Evolutionary conservation across 2,888 invertebrate species (phyloP).

Genomic region (Mellilla xanthometata): DNA sequence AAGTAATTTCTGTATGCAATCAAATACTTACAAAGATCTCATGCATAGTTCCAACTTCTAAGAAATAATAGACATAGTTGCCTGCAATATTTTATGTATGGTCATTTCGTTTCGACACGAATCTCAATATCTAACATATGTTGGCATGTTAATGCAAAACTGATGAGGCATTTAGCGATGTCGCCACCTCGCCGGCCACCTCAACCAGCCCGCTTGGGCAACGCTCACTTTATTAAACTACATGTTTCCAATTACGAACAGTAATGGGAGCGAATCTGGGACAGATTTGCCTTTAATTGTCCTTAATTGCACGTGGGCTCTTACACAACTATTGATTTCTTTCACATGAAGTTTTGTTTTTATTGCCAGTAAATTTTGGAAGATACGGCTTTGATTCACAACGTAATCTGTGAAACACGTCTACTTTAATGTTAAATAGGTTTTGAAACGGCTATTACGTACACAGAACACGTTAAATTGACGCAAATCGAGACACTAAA

Average conservation of each 20-base stretch:
- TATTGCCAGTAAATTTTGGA: slow-evolving; percentile 3
- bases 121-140: slow-evolving; percentile 13
- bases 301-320: slow-evolving; percentile 38
- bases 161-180: slow-evolving; percentile 35
- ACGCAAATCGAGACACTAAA: slow-evolving; percentile 5
- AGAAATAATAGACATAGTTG: too few species aligned
- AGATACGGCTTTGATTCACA: not conserved
- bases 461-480: slow-evolving; percentile 5
- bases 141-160: slow-evolving; percentile 38
- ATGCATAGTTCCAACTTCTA: too few species aligned
- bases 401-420: not conserved
- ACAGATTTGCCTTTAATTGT: slow-evolving; percentile 50
- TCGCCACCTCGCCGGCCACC: slow-evolving; percentile 19
- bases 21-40: too few species aligned
- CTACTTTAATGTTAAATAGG: not conserved
- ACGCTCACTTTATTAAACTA: slow-evolving; percentile 36
- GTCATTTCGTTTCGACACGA: slow-evolving; percentile 14
- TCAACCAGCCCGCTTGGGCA: slow-evolving; percentile 34
- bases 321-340: slow-evolving; percentile 22
- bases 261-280: slow-evolving; percentile 41
- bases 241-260: slow-evolving; percentile 45
- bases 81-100: not conserved
- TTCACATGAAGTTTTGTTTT: not conserved
- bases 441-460: slow-evolving; percentile 1
- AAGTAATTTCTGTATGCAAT: too few species aligned